phyloP scores from a whole-genome alignment of 2,888 invertebrate genomes.

The Sacculina carcini region DNA sequence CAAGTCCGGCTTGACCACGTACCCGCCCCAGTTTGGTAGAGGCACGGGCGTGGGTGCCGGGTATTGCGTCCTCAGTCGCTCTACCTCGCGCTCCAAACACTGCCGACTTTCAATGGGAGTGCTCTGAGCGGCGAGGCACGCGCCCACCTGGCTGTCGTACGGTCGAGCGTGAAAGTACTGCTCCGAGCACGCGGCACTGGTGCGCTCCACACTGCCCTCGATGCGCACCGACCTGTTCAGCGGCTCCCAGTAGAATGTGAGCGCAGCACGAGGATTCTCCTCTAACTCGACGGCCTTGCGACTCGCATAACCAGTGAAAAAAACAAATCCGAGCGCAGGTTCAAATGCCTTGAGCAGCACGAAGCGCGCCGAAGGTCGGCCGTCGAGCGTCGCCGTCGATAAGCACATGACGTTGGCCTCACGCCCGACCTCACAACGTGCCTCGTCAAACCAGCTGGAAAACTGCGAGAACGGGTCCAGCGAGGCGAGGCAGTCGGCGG shows the following conservation, averaged over 20 bases:
- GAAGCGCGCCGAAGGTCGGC: constrained; percentile 31
- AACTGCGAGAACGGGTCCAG: constrained; percentile 68
- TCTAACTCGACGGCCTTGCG: constrained; percentile 71
- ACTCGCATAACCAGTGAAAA: constrained; percentile 82
- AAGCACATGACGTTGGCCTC: constrained; percentile 84
- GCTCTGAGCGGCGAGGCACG: constrained; percentile 35
- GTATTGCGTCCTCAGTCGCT: constrained; percentile 35
- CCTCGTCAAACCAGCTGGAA: constrained; percentile 57
- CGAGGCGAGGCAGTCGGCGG: constrained; percentile 43
- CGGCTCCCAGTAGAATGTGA: constrained; percentile 79
- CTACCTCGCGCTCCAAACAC: constrained; percentile 26
- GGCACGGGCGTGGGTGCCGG: constrained; percentile 4
- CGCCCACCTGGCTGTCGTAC: constrained; percentile 63
- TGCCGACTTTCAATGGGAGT: constrained; percentile 5
- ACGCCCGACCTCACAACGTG: constrained; percentile 38
- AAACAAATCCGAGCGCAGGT: constrained; percentile 63
- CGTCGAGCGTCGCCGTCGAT: constrained; percentile 39
- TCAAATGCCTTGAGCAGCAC: constrained; percentile 70
- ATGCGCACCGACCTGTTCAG: constrained; percentile 58
- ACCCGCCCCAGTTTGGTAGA: constrained; percentile 52
- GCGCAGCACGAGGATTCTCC: constrained; percentile 42
- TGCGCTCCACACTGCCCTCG: constrained; percentile 55
- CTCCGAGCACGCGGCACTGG: constrained; percentile 44
- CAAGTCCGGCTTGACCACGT: constrained; percentile 43
- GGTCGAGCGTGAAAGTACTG: constrained; percentile 66